Evolutionary conservation across 2,797 vertebrate species (phyloP).

Genomic region (Miichthys miiuy): DNA sequence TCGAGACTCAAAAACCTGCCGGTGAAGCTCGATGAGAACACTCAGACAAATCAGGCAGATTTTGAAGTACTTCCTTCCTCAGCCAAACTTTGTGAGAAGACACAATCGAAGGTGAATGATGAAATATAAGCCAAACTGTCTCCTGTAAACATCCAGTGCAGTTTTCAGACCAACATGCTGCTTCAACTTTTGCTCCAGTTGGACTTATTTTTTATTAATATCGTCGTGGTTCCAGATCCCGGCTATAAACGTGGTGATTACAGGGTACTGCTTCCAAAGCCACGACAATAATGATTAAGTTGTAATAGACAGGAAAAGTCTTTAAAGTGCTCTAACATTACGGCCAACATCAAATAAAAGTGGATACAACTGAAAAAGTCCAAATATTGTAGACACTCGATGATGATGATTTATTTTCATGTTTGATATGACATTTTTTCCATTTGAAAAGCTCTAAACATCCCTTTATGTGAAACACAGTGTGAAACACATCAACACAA

Average conservation of each 20-base stretch:
- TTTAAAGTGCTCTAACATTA: background rate
- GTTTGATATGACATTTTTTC: background rate
- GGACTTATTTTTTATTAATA: background rate
- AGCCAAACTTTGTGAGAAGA: background rate
- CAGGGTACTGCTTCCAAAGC: background rate
- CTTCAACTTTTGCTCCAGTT: background rate
- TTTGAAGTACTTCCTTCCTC: rapidly evolving
- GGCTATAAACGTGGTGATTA: background rate
- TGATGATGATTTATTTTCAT: background rate
- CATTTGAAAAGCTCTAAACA: background rate
- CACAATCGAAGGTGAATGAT: background rate
- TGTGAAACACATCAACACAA: conserved; percentile 15
- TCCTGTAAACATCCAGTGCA: background rate
- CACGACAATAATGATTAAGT: background rate
- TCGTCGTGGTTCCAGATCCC: background rate
- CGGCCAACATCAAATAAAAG: background rate
- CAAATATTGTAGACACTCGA: background rate
- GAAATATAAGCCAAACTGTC: background rate
- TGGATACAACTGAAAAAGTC: background rate
- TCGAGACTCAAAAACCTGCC: background rate
- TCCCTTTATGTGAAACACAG: background rate
- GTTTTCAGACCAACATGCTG: background rate
- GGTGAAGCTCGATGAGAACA: no score
- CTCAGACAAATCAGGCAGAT: background rate
- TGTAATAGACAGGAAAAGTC: background rate